These are phyloP conservation scores for Apamea sordens DNA, from an alignment of 2,888 invertebrate species.

Conservation along the genomic window DNA sequence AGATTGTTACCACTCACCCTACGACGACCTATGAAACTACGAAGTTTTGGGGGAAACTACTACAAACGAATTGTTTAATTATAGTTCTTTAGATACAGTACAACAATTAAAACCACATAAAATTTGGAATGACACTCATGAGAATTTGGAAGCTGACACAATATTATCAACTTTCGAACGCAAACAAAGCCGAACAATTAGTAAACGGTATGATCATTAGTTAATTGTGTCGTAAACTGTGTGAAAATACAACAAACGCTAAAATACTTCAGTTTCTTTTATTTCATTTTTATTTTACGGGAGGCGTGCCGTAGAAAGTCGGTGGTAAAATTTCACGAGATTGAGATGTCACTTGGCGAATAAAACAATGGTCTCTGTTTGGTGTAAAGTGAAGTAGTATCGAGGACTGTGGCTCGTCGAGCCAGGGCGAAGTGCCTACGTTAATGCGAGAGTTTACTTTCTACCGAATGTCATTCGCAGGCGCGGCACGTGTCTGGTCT, in stretches of 20 bases:
- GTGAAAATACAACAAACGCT: conserved; percentile 58
- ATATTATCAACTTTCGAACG: conserved; percentile 69
- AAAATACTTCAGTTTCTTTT: conserved; percentile 46
- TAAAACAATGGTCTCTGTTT: conserved; percentile 71
- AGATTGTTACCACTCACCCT: conserved; percentile 78
- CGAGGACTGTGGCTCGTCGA: conserved; percentile 45
- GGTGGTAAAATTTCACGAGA: conserved; percentile 55
- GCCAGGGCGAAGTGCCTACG: conserved; percentile 60
- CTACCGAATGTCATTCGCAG: conserved; percentile 83
- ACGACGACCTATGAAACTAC: conserved; percentile 46
- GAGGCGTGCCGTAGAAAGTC: conserved; percentile 61
- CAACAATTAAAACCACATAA: conserved; percentile 57
- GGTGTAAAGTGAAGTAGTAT: conserved; percentile 62
- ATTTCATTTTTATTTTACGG: conserved; percentile 53
- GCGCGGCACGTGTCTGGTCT: conserved; percentile 82
- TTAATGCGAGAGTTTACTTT: conserved; percentile 84
- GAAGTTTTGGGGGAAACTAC: conserved; percentile 48
- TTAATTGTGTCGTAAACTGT: conserved; percentile 65
- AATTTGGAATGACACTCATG: conserved; percentile 57
- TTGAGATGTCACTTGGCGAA: conserved; percentile 68
- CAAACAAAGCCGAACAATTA: conserved; percentile 70
- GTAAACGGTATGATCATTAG: conserved; percentile 65
- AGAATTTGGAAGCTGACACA: conserved; percentile 57
- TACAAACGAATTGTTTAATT: conserved; percentile 55
- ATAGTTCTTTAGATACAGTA: conserved; percentile 49